A percentile compares a stretch with the other conserved stretches of the same genome.
Conservation (phyloP, 1,140 invertebrate species). For the Pogonomyrmex barbatus region DNA sequence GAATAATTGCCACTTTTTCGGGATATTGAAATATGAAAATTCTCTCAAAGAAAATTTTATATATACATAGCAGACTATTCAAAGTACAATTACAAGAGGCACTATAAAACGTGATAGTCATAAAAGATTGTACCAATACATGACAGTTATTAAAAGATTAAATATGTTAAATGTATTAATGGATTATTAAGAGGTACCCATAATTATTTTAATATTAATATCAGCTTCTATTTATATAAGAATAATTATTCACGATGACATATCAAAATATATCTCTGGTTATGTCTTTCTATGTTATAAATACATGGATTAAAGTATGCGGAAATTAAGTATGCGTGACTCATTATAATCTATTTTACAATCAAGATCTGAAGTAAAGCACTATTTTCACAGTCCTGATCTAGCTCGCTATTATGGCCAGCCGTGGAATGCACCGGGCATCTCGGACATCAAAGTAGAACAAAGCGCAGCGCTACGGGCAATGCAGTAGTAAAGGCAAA, state of each 20-base stretch:
- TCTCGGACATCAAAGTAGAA: slow-evolving; percentile 41
- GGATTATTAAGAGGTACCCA: neutral
- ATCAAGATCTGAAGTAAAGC: neutral
- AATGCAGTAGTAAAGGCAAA: slow-evolving; percentile 63
- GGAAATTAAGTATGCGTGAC: neutral
- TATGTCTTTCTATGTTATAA: neutral
- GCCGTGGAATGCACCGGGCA: neutral
- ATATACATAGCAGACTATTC: neutral
- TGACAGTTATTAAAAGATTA: neutral
- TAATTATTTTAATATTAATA: neutral
- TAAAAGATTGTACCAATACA: neutral
- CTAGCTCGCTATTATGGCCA: slow-evolving; percentile 17
- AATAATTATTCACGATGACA: neutral
- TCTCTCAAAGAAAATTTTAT: neutral
- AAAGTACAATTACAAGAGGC: slow-evolving; percentile 9
- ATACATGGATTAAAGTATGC: neutral
- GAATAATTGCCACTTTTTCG: neutral
- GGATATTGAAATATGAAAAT: neutral
- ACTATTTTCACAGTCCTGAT: slow-evolving; percentile 18
- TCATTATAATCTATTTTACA: slow-evolving; percentile 18
- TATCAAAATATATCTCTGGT: too few species aligned
- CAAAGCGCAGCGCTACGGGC: slow-evolving; percentile 65
- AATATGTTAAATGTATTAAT: neutral
- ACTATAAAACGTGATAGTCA: neutral
- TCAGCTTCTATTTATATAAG: neutral